Conservation (phyloP, 2,113 vertebrate species). For the Tachysurus vachellii region DNA sequence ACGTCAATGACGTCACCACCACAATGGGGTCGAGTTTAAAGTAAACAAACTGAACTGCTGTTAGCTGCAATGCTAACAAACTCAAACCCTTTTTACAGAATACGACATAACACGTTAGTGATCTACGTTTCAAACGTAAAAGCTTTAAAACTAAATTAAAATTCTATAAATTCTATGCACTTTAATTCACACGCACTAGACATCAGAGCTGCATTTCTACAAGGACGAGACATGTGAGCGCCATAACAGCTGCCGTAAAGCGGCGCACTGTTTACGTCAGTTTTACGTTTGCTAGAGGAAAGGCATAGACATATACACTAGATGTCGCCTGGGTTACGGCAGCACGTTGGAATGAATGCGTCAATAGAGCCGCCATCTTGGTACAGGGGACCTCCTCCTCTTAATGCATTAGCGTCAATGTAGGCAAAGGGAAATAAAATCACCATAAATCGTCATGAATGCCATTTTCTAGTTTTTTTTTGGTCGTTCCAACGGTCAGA, state of each 20-base stretch:
- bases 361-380: no score
- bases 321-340: no score
- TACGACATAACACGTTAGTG: neutral
- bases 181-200: neutral
- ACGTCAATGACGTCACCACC: neutral
- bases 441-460: no score
- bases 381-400: no score
- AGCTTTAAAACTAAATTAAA: neutral
- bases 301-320: no score
- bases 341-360: no score
- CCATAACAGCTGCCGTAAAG: neutral
- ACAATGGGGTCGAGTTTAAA: neutral
- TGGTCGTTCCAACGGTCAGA: no score
- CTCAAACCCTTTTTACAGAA: neutral
- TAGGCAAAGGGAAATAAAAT: no score
- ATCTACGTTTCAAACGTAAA: neutral
- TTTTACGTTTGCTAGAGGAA: slow-evolving; percentile 30
- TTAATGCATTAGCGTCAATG: no score
- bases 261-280: slow-evolving; percentile 12
- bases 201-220: slow-evolving; percentile 16
- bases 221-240: slow-evolving; percentile 30
- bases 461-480: no score
- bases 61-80: neutral
- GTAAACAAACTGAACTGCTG: neutral
- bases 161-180: neutral